Base-by-base conservation (phyloP, 2,113 vertebrate genomes). In the Fulica atra region DNA sequence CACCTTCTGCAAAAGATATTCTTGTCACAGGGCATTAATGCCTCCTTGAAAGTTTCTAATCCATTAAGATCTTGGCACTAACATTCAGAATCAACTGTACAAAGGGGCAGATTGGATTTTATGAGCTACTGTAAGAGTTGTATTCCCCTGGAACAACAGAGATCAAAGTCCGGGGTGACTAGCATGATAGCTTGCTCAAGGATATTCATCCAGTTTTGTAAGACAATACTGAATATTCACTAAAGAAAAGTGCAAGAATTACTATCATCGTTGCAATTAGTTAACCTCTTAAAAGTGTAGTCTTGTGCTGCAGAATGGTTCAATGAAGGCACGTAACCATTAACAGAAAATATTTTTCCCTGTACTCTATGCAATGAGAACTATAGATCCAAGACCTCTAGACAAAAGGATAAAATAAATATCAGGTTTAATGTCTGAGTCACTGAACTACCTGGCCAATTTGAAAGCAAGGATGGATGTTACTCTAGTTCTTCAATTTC, bases 41-140 rank as follows among this genome's bases (percentile, higher is more conserved):
- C 21, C 36, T 66, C 56, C 36, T 48, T 54, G 33, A n/a, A 94
- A 84, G 16, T 63, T 85, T 92, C 69, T 59, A 92, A 59, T 74
- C 60, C 79, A 94, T 93, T 93, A 95, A 85, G 46, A 79, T 63
- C 61, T 74, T 95, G 81, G 81, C 78, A 88, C 13, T 36, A 81
- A 63, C 36, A 28, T 66, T 54, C 56, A 81, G 36, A 89, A 85
- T 64, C 70, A 59, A 63, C 51, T 15, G 16, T 56, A 87, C 48
- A 94, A 88, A 88, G 79, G 36, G 84, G 6, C 25, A 85, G 57
- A 36, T 17, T 89, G 46, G 61, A 36, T 50, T 89, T 53, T 57
- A 70, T 4, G 31, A 50, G 69, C 51, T 87, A 57, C 24, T 1
- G 0, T n/a, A 59, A 46, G 16, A 81, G 6, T 6, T 63, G 16